Evolutionary conservation across 2,888 invertebrate species (phyloP).

Genomic region (Catotricha subobsoleta): DNA sequence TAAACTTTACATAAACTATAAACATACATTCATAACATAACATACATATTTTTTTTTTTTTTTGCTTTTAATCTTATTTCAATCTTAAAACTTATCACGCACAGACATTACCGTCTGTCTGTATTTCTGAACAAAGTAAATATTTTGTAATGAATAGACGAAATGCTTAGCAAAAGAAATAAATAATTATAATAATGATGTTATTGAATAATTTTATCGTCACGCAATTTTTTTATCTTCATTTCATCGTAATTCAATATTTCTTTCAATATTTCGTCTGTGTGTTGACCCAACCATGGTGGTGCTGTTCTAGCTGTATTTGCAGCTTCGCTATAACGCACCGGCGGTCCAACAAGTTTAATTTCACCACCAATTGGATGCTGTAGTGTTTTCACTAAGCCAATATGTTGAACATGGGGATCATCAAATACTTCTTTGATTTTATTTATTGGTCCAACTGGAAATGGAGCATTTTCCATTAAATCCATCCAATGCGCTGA

Average conservation of each 20-base stretch:
- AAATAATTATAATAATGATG: neutral
- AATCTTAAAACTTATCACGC: too few species aligned
- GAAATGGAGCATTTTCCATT: slow-evolving; percentile 60
- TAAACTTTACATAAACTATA: too few species aligned
- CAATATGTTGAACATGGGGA: slow-evolving; percentile 59
- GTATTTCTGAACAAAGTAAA: too few species aligned
- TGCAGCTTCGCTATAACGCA: slow-evolving; percentile 53
- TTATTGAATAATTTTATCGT: slow-evolving; percentile 6
- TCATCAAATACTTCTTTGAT: slow-evolving; percentile 74
- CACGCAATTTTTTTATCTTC: slow-evolving; percentile 35
- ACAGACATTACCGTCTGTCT: too few species aligned
- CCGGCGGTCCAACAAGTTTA: slow-evolving; percentile 73
- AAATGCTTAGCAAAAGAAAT: neutral
- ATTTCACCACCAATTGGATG: slow-evolving; percentile 54
- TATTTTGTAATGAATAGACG: too few species aligned
- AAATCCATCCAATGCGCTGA: slow-evolving; percentile 54
- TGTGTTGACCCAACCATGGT: slow-evolving; percentile 77
- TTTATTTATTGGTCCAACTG: slow-evolving; percentile 79
- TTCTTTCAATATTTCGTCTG: slow-evolving; percentile 50
- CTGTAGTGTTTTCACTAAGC: slow-evolving; percentile 49
- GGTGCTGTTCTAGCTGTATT: slow-evolving; percentile 58
- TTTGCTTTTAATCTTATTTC: too few species aligned
- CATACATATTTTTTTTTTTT: too few species aligned
- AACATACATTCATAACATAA: too few species aligned
- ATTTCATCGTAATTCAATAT: slow-evolving; percentile 43